Conservation (phyloP, 2,113 vertebrate species). For the Heloderma charlesbogerti region DNA sequence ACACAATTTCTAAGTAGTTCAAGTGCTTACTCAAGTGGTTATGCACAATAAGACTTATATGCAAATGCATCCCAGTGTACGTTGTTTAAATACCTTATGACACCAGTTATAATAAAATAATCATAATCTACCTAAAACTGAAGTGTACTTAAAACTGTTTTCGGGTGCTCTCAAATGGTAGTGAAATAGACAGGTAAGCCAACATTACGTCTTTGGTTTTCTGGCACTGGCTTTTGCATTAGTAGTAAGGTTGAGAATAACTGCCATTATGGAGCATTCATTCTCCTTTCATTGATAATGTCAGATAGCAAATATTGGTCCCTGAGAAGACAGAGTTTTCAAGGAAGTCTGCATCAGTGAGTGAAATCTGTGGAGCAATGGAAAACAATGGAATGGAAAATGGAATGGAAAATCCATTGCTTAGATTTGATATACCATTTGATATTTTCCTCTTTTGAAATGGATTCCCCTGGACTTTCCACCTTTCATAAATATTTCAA, state of each 20-base stretch:
- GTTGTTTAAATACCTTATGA: neutral
- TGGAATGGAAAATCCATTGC: too few species aligned
- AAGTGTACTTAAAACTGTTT: neutral
- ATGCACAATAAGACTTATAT: too few species aligned
- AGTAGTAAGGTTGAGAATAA: conserved; percentile 5
- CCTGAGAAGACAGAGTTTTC: neutral
- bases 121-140: neutral
- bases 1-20: neutral
- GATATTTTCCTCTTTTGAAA: neutral
- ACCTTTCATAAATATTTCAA: neutral
- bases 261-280: neutral
- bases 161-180: neutral
- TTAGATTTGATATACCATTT: neutral
- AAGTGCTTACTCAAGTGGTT: neutral
- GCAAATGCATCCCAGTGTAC: neutral
- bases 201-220: neutral
- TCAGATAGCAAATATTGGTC: neutral
- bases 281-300: neutral
- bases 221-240: neutral
- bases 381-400: too few species aligned
- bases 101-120: neutral
- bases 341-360: neutral
- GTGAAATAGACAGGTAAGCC: neutral
- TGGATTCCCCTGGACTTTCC: neutral
- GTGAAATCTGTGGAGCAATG: neutral